phyloP scores from a whole-genome alignment of 2,113 vertebrate genomes.

The Sapajus apella region DNA sequence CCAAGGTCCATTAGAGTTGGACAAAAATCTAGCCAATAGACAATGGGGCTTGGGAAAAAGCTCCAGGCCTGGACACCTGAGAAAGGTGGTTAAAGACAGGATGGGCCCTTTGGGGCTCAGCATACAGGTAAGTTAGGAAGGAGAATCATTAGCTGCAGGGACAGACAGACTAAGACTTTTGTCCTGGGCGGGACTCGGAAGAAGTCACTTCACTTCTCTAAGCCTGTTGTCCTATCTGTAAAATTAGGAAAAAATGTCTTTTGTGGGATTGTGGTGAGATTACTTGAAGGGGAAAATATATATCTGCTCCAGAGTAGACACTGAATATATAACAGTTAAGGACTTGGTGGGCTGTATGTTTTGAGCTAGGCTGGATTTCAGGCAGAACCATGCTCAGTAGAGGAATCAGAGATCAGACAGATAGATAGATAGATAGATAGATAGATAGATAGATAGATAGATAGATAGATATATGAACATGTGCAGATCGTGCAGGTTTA shows the following conservation, averaged over 20 bases:
- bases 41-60: background rate
- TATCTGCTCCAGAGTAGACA: background rate
- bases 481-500: too few species aligned
- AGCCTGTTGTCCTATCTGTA: background rate
- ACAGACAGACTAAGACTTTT: background rate
- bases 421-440: too few species aligned
- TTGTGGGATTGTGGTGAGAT: background rate
- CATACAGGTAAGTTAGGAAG: background rate
- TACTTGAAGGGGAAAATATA: background rate
- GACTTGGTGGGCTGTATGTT: background rate
- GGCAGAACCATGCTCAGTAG: background rate
- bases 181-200: background rate
- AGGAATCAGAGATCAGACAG: background rate
- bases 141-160: background rate
- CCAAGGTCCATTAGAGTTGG: background rate
- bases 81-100: background rate
- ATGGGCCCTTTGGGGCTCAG: background rate
- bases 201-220: background rate
- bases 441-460: too few species aligned
- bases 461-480: too few species aligned
- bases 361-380: background rate
- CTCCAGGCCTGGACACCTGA: background rate
- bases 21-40: background rate
- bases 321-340: background rate
- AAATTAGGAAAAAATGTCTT: background rate